A percentile compares a stretch with the other conserved stretches of the same genome.
Evolutionary conservation across 1,140 invertebrate genomes (phyloP).

Genomic region (Asobara japonica): DNA sequence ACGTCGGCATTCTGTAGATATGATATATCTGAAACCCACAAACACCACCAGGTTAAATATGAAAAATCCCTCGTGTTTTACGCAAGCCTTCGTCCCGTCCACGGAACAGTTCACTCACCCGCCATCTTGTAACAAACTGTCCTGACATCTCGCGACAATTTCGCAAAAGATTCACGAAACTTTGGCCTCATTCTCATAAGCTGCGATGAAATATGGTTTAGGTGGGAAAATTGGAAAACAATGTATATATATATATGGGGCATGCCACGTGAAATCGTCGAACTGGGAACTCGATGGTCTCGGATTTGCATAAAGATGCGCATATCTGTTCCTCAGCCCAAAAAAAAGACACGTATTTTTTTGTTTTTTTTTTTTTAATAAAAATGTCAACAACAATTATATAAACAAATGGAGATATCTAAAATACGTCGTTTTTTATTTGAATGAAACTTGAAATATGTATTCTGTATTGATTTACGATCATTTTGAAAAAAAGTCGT

Average conservation of each 20-base stretch:
- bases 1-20: conserved; percentile 57
- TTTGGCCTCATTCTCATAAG: background rate
- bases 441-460: no score
- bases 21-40: conserved; percentile 65
- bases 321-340: no score
- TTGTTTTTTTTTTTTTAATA: no score
- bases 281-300: no score
- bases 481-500: no score
- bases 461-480: no score
- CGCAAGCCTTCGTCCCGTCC: conserved; percentile 52
- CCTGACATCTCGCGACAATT: conserved; percentile 51
- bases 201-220: background rate
- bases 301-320: no score
- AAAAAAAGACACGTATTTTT: no score
- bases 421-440: no score
- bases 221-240: background rate
- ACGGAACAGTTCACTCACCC: conserved; percentile 64
- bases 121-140: conserved; percentile 67
- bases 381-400: no score
- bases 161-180: background rate
- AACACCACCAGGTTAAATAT: conserved; percentile 58
- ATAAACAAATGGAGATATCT: no score
- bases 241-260: background rate
- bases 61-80: conserved; percentile 58
- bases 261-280: no score